Base-by-base conservation (phyloP, 92 coral and sea anemone species). In the Epizoanthus stellaris region DNA sequence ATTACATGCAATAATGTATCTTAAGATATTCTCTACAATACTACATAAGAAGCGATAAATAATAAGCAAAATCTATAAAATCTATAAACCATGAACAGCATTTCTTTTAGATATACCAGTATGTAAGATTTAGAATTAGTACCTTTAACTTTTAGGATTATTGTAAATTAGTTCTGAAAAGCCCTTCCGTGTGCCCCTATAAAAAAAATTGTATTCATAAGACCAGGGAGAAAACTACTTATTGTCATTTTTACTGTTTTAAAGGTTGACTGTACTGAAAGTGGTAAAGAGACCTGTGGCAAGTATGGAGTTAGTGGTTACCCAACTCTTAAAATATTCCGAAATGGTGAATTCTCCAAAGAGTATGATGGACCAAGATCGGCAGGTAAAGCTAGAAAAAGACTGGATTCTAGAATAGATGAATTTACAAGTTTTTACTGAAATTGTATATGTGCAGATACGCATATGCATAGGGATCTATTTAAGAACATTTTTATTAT, bases 271-370 rank as follows among this genome's bases (percentile, higher is more conserved):
- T 97, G 99, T 85, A 92, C 92, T 13, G 98, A 92, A 43, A 83
- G 82, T 67, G 99, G 99, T 17, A 97, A 94, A 77, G 95, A 93
- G 0, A 73, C 95, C 15, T 97, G 99, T n/a, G 0, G 89, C 47
- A 97, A 97, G 66, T 61, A 94, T 90, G 99, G 98, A 13, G 99
- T 97, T 4, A 91, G 94, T 87, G 99, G 99, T 16, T 97, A 97
- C 68, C 99, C 99, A 74, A 97, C 99, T 23, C 90, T 97, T 54
- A 97, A 97, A 61, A 90, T 97, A 25, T 97, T 97, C 82, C 88
- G 98, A 23, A 97, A 97, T 85, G 99, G 99, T 68, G 91, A 70
- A 53, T 64, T 94, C 38, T 80, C 98, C 12, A 86, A 93, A 72
- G 99, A 97, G 6, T 97, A 97, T 59, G 95, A 93, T 80, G 99